A percentile compares a stretch with the other conserved stretches of the same genome.
Conservation (phyloP, 2,113 vertebrate genomes). For the Capricornis sumatraensis region DNA sequence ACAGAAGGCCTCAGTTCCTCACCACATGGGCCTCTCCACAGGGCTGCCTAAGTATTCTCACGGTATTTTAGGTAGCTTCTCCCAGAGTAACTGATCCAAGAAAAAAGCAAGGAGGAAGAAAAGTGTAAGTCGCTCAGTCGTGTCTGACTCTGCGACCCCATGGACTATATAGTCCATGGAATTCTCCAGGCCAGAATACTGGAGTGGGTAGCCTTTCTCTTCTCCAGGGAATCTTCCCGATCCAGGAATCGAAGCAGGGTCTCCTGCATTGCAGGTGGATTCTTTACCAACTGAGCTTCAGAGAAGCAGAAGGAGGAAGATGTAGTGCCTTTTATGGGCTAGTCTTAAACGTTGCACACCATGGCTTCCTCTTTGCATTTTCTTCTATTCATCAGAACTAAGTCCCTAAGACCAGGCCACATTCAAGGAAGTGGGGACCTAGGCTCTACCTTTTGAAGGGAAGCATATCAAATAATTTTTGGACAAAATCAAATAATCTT, state of each 20-base stretch:
- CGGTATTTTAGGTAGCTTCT: not conserved
- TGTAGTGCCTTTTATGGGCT: not conserved
- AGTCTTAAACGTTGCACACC: not conserved
- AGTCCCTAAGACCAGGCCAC: not conserved
- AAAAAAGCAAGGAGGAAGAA: not conserved
- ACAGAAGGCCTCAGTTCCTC: not conserved
- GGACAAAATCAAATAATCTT: not conserved
- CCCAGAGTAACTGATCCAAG: not conserved
- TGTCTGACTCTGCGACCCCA: rapidly evolving
- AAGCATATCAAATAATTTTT: not conserved
- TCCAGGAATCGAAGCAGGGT: not conserved
- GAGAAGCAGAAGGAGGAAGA: not conserved
- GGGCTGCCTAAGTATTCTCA: not conserved
- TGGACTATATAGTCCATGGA: not conserved
- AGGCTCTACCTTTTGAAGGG: not conserved
- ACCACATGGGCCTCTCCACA: not conserved
- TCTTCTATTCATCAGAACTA: not conserved
- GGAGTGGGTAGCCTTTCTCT: not conserved
- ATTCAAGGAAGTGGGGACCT: not conserved
- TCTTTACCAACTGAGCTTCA: not conserved
- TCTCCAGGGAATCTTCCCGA: not conserved
- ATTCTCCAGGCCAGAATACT: not conserved
- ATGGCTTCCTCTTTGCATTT: not conserved
- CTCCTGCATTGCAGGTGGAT: not conserved
- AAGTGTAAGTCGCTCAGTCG: not conserved